Conservation (phyloP, 2,113 vertebrate genomes). For the Dendropsophus ebraccatus region DNA sequence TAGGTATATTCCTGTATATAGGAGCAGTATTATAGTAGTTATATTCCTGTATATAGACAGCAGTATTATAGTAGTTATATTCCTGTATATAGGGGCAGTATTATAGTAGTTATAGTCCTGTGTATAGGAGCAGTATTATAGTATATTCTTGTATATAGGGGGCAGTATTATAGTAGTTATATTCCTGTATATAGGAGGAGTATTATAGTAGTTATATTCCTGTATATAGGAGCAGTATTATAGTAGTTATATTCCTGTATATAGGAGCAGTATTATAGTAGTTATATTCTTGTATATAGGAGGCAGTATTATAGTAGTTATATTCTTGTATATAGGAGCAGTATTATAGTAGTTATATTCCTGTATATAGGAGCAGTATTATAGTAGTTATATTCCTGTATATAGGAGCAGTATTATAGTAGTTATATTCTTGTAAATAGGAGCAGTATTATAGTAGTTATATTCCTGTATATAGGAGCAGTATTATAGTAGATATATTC, state of each 20-base stretch:
- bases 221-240: background rate
- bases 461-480: background rate
- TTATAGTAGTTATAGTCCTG: slow-evolving; percentile 2
- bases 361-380: background rate
- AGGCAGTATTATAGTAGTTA: background rate
- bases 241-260: background rate
- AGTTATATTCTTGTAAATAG: background rate
- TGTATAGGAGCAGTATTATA: background rate
- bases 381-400: background rate
- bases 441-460: background rate
- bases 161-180: background rate
- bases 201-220: background rate
- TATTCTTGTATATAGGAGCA: background rate
- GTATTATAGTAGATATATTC: background rate
- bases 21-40: slow-evolving; percentile 7
- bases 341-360: slow-evolving; percentile 1
- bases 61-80: slow-evolving; percentile 12
- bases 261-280: background rate
- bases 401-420: background rate
- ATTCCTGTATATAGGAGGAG: background rate
- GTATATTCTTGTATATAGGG: slow-evolving; percentile 3
- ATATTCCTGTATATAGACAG: background rate
- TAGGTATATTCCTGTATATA: background rate
- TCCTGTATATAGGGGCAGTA: background rate
- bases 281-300: background rate